Conservation (phyloP, 2,888 invertebrate genomes). For the Agonum fuliginosum region DNA sequence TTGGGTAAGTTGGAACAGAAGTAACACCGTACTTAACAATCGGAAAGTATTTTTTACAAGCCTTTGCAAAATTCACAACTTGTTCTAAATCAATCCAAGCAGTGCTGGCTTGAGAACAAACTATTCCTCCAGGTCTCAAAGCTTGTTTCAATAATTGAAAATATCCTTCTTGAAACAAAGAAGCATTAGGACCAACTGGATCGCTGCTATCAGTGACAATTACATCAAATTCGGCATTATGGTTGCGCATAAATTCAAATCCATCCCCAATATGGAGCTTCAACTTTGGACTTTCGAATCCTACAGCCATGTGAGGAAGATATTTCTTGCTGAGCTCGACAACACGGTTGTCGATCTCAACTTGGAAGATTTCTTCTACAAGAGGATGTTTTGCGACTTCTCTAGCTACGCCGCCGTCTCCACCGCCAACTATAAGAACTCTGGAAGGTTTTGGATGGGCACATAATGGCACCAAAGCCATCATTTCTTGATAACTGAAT, state of each 20-base stretch:
- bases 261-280: conserved; percentile 93
- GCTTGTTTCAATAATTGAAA: conserved; percentile 88
- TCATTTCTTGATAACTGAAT: conserved; percentile 99
- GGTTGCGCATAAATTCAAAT: conserved; percentile 93
- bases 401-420: conserved; percentile 97
- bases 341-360: conserved; percentile 96
- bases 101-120: conserved; percentile 93
- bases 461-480: conserved; percentile 93
- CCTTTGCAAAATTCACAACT: conserved; percentile 83
- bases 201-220: conserved; percentile 99
- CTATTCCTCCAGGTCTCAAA: conserved; percentile 88
- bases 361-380: conserved; percentile 89
- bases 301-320: conserved; percentile 92
- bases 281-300: conserved; percentile 89
- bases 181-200: conserved; percentile 89
- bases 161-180: conserved; percentile 74
- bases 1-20: conserved; percentile 96
- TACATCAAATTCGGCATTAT: conserved; percentile 92
- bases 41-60: conserved; percentile 87
- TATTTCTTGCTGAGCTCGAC: conserved; percentile 92
- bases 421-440: conserved; percentile 97
- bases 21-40: conserved; percentile 87
- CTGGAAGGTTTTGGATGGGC: conserved; percentile 93
- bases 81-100: conserved; percentile 88
- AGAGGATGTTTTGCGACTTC: conserved; percentile 95